Conservation (phyloP, 2,113 vertebrate genomes). For the Henicopernis longicauda region DNA sequence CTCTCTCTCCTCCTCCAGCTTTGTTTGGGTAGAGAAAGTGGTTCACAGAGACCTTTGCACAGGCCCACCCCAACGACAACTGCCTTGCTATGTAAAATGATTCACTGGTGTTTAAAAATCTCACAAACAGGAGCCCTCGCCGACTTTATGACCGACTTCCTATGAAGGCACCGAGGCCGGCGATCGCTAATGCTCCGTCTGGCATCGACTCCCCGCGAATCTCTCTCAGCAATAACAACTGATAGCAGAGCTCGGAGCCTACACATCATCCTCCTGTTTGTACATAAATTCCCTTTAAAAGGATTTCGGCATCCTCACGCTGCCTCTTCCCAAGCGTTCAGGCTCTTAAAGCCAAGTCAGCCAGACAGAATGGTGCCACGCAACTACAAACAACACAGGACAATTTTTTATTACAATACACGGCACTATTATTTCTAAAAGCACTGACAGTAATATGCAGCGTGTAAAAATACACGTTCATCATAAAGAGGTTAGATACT, state of each 20-base stretch:
- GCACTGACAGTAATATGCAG: conserved; percentile 39
- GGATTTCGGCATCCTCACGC: conserved; percentile 10
- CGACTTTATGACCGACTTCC: conserved; percentile 47
- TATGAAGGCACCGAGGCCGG: conserved; percentile 20
- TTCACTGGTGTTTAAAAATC: conserved; percentile 55
- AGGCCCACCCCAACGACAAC: background rate
- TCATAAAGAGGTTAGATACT: conserved; percentile 59
- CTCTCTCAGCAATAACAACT: conserved; percentile 61
- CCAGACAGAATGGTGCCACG: conserved; percentile 49
- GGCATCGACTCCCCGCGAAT: conserved; percentile 23
- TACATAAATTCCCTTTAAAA: conserved; percentile 62
- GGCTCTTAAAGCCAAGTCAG: conserved; percentile 25
- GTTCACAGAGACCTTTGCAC: background rate
- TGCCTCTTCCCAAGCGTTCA: conserved; percentile 17
- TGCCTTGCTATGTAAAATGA: conserved; percentile 11
- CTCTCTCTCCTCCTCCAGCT: background rate
- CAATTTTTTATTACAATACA: conserved; percentile 63
- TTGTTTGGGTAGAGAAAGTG: background rate
- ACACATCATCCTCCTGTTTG: conserved; percentile 54
- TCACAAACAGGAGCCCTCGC: conserved; percentile 35
- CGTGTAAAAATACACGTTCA: conserved; percentile 59
- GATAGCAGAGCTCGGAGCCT: conserved; percentile 49
- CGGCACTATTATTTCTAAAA: conserved; percentile 26
- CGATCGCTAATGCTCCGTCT: conserved; percentile 52
- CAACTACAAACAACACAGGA: conserved; percentile 41